A percentile compares a stretch with the other conserved stretches of the same genome.
phyloP scores from a whole-genome alignment of 2,888 invertebrate genomes.

The Dryocosmus kuriphilus region DNA sequence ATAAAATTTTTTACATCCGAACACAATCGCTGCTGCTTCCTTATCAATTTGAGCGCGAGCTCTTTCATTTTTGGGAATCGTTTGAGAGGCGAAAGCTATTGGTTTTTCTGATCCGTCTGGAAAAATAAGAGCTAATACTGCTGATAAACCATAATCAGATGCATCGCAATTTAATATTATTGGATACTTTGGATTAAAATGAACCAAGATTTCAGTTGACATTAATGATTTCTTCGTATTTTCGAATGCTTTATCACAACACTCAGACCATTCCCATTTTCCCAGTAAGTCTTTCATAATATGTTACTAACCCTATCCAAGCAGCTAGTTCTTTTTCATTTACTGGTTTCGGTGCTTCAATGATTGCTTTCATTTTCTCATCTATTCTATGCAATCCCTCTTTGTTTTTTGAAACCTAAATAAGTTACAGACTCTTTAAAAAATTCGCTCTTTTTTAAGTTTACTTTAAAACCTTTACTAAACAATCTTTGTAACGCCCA shows the following conservation, averaged over 20 bases:
- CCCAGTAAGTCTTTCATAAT: not conserved
- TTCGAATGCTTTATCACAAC: slow-evolving; percentile 48
- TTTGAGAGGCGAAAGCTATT: slow-evolving; percentile 19
- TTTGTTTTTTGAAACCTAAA: too few relatives aligned
- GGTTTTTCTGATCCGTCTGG: slow-evolving; percentile 12
- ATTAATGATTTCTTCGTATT: slow-evolving; percentile 51
- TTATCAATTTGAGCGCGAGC: too few relatives aligned
- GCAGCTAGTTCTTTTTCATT: slow-evolving; percentile 9
- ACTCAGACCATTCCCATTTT: slow-evolving; percentile 43
- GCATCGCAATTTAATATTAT: slow-evolving; percentile 26
- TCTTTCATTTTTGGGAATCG: too few relatives aligned
- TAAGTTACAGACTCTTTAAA: too few relatives aligned
- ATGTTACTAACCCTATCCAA: slow-evolving; percentile 11
- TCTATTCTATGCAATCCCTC: too few relatives aligned
- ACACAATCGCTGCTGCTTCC: too few relatives aligned
- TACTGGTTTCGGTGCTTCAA: slow-evolving; percentile 2
- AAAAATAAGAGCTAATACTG: slow-evolving; percentile 13
- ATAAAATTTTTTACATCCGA: too few relatives aligned
- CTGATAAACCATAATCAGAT: slow-evolving; percentile 20
- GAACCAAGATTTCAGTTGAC: slow-evolving; percentile 26
- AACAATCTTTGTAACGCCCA: not conserved
- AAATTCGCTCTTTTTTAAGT: too few relatives aligned
- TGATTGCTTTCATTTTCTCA: too few relatives aligned
- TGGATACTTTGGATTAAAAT: slow-evolving; percentile 19
- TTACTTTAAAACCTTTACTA: not conserved